These are phyloP conservation scores for Lissocephala sabroskyi DNA, from an alignment of 2,888 invertebrate genomes.

Conservation along the genomic window DNA sequence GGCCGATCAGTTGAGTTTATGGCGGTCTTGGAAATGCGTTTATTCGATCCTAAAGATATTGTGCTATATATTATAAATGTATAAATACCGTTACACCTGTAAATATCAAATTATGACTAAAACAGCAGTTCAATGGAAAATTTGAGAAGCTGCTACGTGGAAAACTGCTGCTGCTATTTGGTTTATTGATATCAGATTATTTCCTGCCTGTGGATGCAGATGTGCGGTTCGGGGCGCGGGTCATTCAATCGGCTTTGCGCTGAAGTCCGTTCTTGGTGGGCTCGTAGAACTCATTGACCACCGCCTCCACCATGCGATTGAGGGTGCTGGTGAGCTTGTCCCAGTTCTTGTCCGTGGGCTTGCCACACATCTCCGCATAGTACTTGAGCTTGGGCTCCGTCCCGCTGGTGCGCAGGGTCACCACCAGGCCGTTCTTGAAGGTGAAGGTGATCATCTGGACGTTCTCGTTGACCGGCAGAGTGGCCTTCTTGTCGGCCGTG, in stretches of 20 bases:
- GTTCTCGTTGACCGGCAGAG: slow-evolving; percentile 78
- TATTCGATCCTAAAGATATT: slow-evolving; percentile 10
- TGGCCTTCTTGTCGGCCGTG: slow-evolving; percentile 79
- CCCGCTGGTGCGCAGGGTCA: slow-evolving; percentile 95
- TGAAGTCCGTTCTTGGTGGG: slow-evolving; percentile 80
- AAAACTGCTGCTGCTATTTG: slow-evolving; percentile 22
- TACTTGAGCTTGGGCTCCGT: slow-evolving; percentile 99
- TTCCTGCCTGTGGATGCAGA: background rate
- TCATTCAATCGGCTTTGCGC: slow-evolving; percentile 35
- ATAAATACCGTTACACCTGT: slow-evolving; percentile 6
- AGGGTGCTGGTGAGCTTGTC: slow-evolving; percentile 77
- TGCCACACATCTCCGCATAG: slow-evolving; percentile 91
- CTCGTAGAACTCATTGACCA: slow-evolving; percentile 86
- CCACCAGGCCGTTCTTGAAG: slow-evolving; percentile 87
- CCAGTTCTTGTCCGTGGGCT: slow-evolving; percentile 79
- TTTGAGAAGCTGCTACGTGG: no score
- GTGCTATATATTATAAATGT: slow-evolving; percentile 12
- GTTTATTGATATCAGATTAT: slow-evolving; percentile 12
- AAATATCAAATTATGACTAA: slow-evolving; percentile 18
- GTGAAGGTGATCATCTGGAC: slow-evolving; percentile 96
- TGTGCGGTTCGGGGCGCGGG: background rate
- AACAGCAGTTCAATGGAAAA: slow-evolving; percentile 13
- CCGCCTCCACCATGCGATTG: slow-evolving; percentile 82
- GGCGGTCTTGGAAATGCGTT: slow-evolving; percentile 9
- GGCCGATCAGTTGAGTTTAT: no score